Conservation (phyloP, 1,140 invertebrate species). For the Aphelinus atriplicis region DNA sequence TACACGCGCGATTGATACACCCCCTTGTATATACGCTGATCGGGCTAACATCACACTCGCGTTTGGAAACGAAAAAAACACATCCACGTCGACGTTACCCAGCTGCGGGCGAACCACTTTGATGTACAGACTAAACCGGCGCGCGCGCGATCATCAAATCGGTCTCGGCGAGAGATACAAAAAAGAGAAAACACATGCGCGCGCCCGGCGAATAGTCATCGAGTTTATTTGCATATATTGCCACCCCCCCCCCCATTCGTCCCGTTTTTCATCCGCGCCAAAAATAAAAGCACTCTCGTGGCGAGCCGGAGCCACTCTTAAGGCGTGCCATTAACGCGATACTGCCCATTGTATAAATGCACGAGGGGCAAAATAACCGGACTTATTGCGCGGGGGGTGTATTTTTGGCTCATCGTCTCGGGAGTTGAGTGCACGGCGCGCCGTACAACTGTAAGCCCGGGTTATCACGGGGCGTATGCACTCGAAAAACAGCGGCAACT, state of each 20-base stretch:
- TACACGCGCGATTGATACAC: neutral
- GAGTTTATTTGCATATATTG: conserved; percentile 6
- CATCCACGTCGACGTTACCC: neutral
- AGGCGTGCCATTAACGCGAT: neutral
- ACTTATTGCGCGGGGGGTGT: too few species aligned
- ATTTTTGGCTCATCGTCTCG: too few species aligned
- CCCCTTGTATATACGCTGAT: too few species aligned
- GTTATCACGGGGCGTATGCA: too few species aligned
- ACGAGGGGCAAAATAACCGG: neutral
- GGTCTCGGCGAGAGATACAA: too few species aligned
- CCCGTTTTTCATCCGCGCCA: conserved; percentile 8
- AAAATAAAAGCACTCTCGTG: conserved; percentile 29
- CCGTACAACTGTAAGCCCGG: too few species aligned
- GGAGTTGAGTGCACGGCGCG: too few species aligned
- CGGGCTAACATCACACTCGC: too few species aligned
- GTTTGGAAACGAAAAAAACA: too few species aligned
- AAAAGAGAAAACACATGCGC: neutral
- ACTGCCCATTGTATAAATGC: conserved; percentile 8
- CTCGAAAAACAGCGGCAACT: too few species aligned
- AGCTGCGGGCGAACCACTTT: neutral
- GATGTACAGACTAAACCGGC: neutral
- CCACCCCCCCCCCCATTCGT: neutral
- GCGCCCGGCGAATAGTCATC: neutral
- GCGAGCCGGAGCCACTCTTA: neutral
- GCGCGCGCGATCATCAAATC: too few species aligned